Base-by-base conservation (phyloP, 2,888 invertebrate genomes). In the Philhelius pedissequus region DNA sequence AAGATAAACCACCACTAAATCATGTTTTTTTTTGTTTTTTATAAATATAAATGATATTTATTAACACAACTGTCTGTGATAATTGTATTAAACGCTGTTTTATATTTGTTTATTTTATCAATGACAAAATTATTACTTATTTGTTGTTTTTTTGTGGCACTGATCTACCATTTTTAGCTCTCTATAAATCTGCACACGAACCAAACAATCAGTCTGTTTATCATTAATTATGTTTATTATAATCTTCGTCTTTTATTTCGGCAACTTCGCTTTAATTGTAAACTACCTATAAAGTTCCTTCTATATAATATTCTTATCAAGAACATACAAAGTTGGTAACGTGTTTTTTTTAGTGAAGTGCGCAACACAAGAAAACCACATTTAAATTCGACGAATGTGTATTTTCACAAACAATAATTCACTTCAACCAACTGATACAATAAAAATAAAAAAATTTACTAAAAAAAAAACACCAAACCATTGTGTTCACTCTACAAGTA, bases 281-380 rank as follows among this genome's bases (percentile, higher is more conserved):
- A n/a, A n/a, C n/a, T n/a, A n/a, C n/a, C n/a, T n/a, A n/a, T n/a
- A n/a, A n/a, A n/a, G n/a, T n/a, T n/a, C n/a, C n/a, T n/a, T n/a
- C n/a, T n/a, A n/a, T n/a, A n/a, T n/a, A 13, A 48, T 25, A 40
- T 32, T 76, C 69, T 60, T 58, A 76, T 68, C 75, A 30, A 50
- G 27, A 13, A 22, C 6, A 22, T 20, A 45, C 0, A 45, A 50
- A 25, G 38, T n/a, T n/a, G n/a, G 18, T 35, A 43, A 69, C 22
- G 43, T 62, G 18, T 52, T 52, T 43, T 52, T 43, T 38, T 22
- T n/a, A 60, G 77, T 77, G 62, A 43, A 70, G 62, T 70, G 77
- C 30, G 70, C 77, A 70, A 62, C 66, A 69, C 40, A 5, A 43
- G n/a, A 11, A 1, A 38, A 30, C n/a, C 30, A 25, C 20, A 32